A percentile compares a stretch with the other conserved stretches of the same genome.
phyloP scores from a whole-genome alignment of 2,888 invertebrate species.

The Leucozona laternaria region DNA sequence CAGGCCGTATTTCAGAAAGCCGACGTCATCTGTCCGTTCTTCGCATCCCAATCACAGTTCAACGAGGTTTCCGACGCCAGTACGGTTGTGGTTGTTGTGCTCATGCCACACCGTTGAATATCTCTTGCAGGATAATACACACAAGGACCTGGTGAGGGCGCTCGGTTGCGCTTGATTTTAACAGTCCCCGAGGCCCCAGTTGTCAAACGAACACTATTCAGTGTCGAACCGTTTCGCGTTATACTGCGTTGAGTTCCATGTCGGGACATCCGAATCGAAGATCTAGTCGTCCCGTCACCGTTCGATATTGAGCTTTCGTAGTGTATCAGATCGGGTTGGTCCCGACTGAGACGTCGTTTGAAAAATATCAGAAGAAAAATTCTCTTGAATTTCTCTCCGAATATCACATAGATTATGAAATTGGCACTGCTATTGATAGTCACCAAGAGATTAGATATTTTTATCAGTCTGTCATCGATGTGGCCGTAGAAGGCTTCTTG shows the following conservation, averaged over 20 bases:
- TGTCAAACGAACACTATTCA: slow-evolving; percentile 82
- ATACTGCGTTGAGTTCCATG: slow-evolving; percentile 84
- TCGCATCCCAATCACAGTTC: slow-evolving; percentile 82
- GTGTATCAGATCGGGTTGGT: slow-evolving; percentile 90
- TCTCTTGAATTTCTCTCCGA: slow-evolving; percentile 97
- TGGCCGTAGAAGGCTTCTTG: slow-evolving; percentile 91
- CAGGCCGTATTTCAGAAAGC: slow-evolving; percentile 80
- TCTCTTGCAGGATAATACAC: slow-evolving; percentile 84
- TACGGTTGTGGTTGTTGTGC: slow-evolving; percentile 80
- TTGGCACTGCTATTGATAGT: slow-evolving; percentile 99
- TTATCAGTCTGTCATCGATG: slow-evolving; percentile 89
- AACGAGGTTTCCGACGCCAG: slow-evolving; percentile 80
- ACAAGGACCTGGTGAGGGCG: slow-evolving; percentile 84
- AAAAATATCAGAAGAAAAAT: slow-evolving; percentile 93
- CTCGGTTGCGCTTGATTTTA: slow-evolving; percentile 83
- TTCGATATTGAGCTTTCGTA: slow-evolving; percentile 93
- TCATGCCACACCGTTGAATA: slow-evolving; percentile 78
- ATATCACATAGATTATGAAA: slow-evolving; percentile 98
- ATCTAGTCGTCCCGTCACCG: slow-evolving; percentile 87
- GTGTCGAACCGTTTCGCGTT: slow-evolving; percentile 79
- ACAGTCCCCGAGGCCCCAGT: slow-evolving; percentile 79
- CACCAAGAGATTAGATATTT: slow-evolving; percentile 95
- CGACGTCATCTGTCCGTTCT: slow-evolving; percentile 83
- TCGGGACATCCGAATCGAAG: slow-evolving; percentile 86
- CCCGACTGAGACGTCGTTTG: slow-evolving; percentile 87